phyloP scores from a whole-genome alignment of 2,113 vertebrate genomes.

The Fulmarus glacialis region DNA sequence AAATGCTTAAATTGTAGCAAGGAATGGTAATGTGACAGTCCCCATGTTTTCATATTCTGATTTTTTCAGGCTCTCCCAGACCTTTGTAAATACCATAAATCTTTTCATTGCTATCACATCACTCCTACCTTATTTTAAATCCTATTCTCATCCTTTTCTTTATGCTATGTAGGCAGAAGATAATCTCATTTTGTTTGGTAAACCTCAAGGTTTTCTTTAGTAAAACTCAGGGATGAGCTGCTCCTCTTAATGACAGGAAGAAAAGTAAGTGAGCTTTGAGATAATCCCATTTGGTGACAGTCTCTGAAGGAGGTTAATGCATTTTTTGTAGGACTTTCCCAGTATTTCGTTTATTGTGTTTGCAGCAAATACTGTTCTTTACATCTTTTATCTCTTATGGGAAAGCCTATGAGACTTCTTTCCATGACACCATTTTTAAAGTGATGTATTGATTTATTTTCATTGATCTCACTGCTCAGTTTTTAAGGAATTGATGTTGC shows the following conservation, averaged over 20 bases:
- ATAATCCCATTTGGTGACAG: constrained; percentile 30
- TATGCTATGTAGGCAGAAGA: neutral
- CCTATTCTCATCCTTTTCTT: neutral
- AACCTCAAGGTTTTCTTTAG: constrained; percentile 1
- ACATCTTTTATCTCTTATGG: neutral
- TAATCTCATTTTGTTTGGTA: constrained; percentile 46
- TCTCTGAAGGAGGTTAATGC: neutral
- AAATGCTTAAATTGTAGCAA: neutral
- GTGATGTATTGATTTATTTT: constrained; percentile 10
- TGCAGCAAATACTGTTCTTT: neutral
- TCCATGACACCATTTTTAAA: neutral
- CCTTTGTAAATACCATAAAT: neutral
- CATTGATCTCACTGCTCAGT: neutral
- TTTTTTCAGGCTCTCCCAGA: neutral
- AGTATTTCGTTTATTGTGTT: neutral
- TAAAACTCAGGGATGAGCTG: neutral
- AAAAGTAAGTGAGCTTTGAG: constrained; percentile 7
- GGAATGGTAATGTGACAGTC: neutral
- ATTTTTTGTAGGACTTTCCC: neutral
- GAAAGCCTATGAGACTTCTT: neutral
- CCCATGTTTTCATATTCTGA: neutral
- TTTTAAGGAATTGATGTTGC: constrained; percentile 28
- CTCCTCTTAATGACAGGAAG: neutral
- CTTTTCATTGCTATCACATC: constrained; percentile 4
- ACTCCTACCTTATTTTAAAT: constrained; percentile 15